These are phyloP conservation scores for Siniperca undulata DNA, from an alignment of 2,797 vertebrate genomes.

Conservation along the genomic window DNA sequence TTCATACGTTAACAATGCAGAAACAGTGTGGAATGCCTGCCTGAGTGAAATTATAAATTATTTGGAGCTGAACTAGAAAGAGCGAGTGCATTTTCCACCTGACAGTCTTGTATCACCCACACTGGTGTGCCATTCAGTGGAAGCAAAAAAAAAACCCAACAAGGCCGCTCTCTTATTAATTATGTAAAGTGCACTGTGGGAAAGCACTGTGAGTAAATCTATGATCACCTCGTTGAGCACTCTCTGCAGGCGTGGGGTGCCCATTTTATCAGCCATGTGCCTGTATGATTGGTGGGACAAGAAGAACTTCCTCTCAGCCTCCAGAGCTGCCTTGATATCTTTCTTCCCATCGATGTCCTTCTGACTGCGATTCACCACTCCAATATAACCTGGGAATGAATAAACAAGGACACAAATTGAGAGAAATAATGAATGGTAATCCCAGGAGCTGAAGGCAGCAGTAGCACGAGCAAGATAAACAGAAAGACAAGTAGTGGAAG, in stretches of 20 bases:
- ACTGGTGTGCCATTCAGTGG: conserved; percentile 26
- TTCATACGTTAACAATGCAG: conserved; percentile 5
- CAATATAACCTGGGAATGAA: conserved; percentile 87
- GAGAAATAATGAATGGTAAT: conserved; percentile 5
- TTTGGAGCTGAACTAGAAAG: conserved; percentile 46
- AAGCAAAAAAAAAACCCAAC: conserved; percentile 7
- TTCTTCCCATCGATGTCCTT: conserved; percentile 94
- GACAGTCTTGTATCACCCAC: conserved; percentile 47
- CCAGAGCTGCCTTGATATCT: conserved; percentile 90
- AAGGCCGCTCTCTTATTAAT: conserved; percentile 61
- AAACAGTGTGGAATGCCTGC: conserved; percentile 14
- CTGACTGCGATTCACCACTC: conserved; percentile 93
- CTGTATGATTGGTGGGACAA: conserved; percentile 88
- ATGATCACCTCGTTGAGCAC: conserved; percentile 89
- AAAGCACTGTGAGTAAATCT: conserved; percentile 43
- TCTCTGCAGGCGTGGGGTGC: conserved; percentile 90
- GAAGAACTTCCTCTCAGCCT: conserved; percentile 92
- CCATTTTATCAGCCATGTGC: conserved; percentile 91
- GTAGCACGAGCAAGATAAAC: background rate
- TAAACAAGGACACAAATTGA: background rate
- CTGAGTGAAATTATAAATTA: conserved; percentile 34
- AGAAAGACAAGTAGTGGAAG: background rate
- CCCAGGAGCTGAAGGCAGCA: background rate
- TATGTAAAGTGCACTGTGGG: conserved; percentile 61
- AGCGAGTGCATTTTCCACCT: conserved; percentile 40